Base-by-base conservation (phyloP, 2,888 invertebrate species). In the Drosophila paracracens region DNA sequence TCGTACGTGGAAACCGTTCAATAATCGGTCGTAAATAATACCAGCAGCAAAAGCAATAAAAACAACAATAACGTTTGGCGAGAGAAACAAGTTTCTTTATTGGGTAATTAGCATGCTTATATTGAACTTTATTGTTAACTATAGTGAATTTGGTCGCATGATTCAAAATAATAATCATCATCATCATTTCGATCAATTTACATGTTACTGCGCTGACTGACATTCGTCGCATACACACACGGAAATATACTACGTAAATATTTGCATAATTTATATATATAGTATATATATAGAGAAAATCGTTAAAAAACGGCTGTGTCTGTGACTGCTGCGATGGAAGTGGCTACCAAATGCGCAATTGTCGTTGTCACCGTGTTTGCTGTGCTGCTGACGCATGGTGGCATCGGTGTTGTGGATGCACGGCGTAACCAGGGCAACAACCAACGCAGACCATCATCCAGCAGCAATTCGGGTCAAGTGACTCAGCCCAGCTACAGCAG, bases 401-500 rank as follows among this genome's bases (percentile, higher is more conserved):
- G 71, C 38, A 53, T 58, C 31, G 54, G 59, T 72, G 74, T 79
- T 81, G 90, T 82, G 66, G 92, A 92, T 68, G 90, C 90, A 3
- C 90, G 91, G 43, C 92, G 92, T 62, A 76, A 83, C 65, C 81
- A 82, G 54, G 81, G 90, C 46, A 83, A 76, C 58, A 87, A 77
- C 54, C 91, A 89, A 51, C 91, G 92, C 25, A 92, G 91, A 51
- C 79, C 90, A 18, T 77, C 88, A 48, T 87, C 91, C 36, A 75
- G 85, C 50, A 82, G 88, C 53, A 88, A 71, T 58, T 87, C 85
- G 1, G 84, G 91, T 35, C 90, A 91, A 66, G 93, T 92, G 53
- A 92, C 93, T 33, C 92, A 89, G 65, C 92, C 92, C 46, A 85
- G 91, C 57, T 91, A 86, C 56, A 79, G 68, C 5, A 77, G 81